Base-by-base conservation (phyloP, 2,888 invertebrate species). In the Noctuana brunneofusca region DNA sequence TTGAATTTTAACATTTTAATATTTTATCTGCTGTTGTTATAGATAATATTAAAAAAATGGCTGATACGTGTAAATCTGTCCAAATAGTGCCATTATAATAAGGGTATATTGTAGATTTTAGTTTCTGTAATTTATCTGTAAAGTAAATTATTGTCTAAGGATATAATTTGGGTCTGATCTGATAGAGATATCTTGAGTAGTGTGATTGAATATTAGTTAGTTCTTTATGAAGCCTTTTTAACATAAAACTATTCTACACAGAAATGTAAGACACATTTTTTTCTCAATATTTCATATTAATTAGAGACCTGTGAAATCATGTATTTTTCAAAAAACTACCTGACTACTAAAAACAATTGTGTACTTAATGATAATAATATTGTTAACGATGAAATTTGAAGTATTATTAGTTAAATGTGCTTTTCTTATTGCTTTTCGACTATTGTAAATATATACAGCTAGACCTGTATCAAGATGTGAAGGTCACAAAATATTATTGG, bases 81-180 rank as follows among this genome's bases (percentile, higher is more conserved):
- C 2, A 24, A 46, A 46, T 64, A 58, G 65, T 67, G 65, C 64
- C 63, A 65, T 64, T 59, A 46, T 38, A 53, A 16, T 62, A 64
- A 59, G 22, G 43, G 57, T 64, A 63, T 54, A 64, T 65, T 60
- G 48, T 63, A 63, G 59, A 59, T 32, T 64, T 59, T 70, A 69
- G 65, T 53, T 62, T 4, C 9, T 69, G 69, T 71, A 69, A 71
- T 72, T 68, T 69, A 72, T 68, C 14, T 68, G 68, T 71, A 69
- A 58, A 69, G 64, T 67, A 69, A 71, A 69, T 70, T 72, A 70
- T 67, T 69, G n/a, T 65, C 3, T 70, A 70, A 69, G 65, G 43
- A 57, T 63, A 30, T 63, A 35, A 20, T 48, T 63, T 63, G 62
- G 55, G 55, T 58, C 46, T 58, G 57, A 58, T 58, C 46, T 58